A percentile compares a stretch with the other conserved stretches of the same genome.
Evolutionary conservation across 1,140 invertebrate genomes (phyloP).

Genomic region (Asobara japonica): DNA sequence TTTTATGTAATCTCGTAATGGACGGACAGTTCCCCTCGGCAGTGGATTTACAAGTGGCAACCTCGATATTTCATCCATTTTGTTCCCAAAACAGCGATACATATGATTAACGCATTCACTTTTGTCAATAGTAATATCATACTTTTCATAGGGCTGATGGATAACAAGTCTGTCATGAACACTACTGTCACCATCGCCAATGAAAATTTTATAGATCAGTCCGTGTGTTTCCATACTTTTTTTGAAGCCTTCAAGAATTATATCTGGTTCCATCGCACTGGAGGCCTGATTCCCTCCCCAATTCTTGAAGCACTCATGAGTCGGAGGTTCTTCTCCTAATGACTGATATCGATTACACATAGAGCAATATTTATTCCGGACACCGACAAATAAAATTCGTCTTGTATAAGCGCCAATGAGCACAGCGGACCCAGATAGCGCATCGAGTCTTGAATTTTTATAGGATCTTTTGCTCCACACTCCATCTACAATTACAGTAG

Average conservation of each 20-base stretch:
- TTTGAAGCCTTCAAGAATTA: constrained; percentile 49
- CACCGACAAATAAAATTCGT: neutral
- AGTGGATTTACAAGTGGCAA: neutral
- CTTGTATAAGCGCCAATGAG: neutral
- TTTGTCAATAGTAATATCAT: too few relatives aligned
- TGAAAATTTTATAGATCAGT: too few relatives aligned
- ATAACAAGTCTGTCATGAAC: too few relatives aligned
- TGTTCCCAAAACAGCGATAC: too few relatives aligned
- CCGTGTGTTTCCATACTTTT: too few relatives aligned
- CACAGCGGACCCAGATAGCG: neutral
- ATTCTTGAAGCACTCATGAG: neutral
- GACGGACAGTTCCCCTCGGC: neutral
- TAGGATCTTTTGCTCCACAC: neutral
- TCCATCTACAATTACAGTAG: neutral
- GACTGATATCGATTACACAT: neutral
- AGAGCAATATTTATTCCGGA: neutral
- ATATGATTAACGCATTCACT: too few relatives aligned
- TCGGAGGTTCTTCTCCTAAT: neutral
- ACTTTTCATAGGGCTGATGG: too few relatives aligned
- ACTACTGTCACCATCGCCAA: too few relatives aligned
- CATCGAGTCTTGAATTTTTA: neutral
- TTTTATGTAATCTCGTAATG: neutral
- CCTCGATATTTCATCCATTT: too few relatives aligned
- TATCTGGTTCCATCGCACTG: constrained; percentile 55
- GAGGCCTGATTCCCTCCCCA: constrained; percentile 8